These are phyloP conservation scores for Odontesthes bonariensis DNA, from an alignment of 2,113 vertebrate genomes.

Conservation along the genomic window DNA sequence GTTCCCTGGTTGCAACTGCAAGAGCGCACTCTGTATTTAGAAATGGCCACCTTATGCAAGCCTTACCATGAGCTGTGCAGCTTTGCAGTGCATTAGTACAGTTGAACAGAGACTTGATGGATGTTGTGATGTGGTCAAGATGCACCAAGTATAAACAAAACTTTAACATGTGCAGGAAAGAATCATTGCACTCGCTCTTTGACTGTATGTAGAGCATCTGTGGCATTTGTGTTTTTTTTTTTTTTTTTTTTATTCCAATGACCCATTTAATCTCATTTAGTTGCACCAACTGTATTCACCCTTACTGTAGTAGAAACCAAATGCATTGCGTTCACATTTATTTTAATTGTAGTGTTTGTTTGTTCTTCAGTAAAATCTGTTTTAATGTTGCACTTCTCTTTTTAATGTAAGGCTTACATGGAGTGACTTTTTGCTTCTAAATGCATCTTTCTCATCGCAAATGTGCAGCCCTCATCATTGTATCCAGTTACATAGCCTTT, in stretches of 20 bases:
- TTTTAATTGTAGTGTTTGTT: not conserved
- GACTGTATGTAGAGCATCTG: not conserved
- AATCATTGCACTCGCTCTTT: not conserved
- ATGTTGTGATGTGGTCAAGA: constrained; percentile 52
- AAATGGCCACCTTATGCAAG: constrained; percentile 51
- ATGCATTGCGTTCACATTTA: not conserved
- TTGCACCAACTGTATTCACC: not conserved
- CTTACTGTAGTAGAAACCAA: no score
- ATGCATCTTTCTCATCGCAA: not conserved
- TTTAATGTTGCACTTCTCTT: not conserved
- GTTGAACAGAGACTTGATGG: not conserved
- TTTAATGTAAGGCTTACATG: not conserved
- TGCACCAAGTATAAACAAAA: constrained; percentile 25
- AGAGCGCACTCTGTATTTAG: constrained; percentile 48
- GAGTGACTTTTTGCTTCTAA: not conserved
- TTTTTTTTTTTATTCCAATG: not conserved
- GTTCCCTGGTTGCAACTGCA: constrained; percentile 38
- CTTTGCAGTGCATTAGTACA: constrained; percentile 56
- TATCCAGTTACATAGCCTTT: not conserved
- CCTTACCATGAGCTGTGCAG: constrained; percentile 43
- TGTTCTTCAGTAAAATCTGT: not conserved
- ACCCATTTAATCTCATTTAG: not conserved
- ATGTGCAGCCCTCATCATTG: not conserved
- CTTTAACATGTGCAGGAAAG: not conserved
- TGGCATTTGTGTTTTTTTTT: not conserved